A percentile compares a stretch with the other conserved stretches of the same genome.
These are phyloP conservation scores for Limenitis arthemis DNA, from an alignment of 2,888 invertebrate genomes.

Conservation along the genomic window DNA sequence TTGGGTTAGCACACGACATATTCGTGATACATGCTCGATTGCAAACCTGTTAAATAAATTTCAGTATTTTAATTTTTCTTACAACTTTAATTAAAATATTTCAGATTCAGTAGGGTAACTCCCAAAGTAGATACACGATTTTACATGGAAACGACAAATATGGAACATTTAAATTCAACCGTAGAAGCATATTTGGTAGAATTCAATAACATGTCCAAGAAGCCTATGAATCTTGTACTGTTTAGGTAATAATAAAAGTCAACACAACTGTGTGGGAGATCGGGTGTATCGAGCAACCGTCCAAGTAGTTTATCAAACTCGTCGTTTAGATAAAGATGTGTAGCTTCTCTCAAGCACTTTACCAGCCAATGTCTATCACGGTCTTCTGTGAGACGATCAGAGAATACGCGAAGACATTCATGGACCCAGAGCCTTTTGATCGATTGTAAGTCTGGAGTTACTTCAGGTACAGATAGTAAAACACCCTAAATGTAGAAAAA, in stretches of 20 bases:
- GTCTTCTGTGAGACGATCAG: constrained; percentile 92
- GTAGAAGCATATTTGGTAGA: constrained; percentile 92
- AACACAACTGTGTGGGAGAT: constrained; percentile 7
- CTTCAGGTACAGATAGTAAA: constrained; percentile 92
- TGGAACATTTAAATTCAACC: constrained; percentile 84
- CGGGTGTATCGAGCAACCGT: constrained; percentile 62
- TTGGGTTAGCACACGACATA: constrained; percentile 92
- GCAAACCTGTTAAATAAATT: constrained; percentile 78
- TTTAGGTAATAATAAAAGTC: constrained; percentile 74
- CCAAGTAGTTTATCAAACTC: constrained; percentile 79
- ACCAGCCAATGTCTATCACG: constrained; percentile 87
- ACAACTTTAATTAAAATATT: background rate
- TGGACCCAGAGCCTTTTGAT: constrained; percentile 96
- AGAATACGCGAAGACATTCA: constrained; percentile 92
- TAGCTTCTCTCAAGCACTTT: constrained; percentile 75
- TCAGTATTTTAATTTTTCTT: background rate
- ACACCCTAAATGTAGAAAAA: constrained; percentile 80
- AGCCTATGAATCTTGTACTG: constrained; percentile 95
- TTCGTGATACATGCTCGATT: constrained; percentile 92
- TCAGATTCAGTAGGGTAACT: background rate
- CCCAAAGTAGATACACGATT: constrained; percentile 89
- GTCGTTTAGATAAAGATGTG: constrained; percentile 73
- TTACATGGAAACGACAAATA: constrained; percentile 90
- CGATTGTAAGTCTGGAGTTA: constrained; percentile 85
- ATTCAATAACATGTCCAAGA: constrained; percentile 95